A percentile compares a stretch with the other conserved stretches of the same genome.
Evolutionary conservation across 1,140 invertebrate genomes (phyloP).

Genomic region (Euura lappo): DNA sequence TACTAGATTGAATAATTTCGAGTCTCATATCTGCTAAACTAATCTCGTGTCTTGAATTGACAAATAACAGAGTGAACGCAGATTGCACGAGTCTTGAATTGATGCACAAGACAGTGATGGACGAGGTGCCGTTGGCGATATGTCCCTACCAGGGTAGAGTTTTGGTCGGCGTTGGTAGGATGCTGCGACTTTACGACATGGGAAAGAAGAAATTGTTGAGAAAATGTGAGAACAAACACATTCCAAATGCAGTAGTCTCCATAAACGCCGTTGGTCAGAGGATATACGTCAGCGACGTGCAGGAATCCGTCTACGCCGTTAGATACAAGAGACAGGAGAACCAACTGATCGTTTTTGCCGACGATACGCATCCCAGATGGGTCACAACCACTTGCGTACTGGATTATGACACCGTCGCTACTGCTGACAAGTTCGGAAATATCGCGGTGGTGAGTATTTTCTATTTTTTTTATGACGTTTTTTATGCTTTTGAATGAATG

Average conservation of each 20-base stretch:
- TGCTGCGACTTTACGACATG: slow-evolving; percentile 93
- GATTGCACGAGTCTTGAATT: slow-evolving; percentile 85
- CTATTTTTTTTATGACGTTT: too few species aligned
- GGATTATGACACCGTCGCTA: slow-evolving; percentile 96
- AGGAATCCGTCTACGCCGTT: slow-evolving; percentile 97
- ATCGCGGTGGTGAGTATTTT: slow-evolving; percentile 78
- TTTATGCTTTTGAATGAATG: too few species aligned
- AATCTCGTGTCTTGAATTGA: slow-evolving; percentile 7
- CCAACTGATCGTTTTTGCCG: slow-evolving; percentile 97
- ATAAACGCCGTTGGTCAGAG: slow-evolving; percentile 94
- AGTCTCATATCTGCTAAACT: not conserved
- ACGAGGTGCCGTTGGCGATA: slow-evolving; percentile 90
- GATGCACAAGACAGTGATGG: slow-evolving; percentile 92
- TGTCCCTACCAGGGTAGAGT: slow-evolving; percentile 92
- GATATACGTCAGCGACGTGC: slow-evolving; percentile 94
- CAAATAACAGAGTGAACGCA: slow-evolving; percentile 63
- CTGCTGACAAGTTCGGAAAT: slow-evolving; percentile 99
- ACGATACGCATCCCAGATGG: slow-evolving; percentile 97
- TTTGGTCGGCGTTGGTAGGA: slow-evolving; percentile 90
- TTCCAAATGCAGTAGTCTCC: slow-evolving; percentile 93
- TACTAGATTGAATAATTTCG: not conserved
- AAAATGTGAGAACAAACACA: slow-evolving; percentile 99
- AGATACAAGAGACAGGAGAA: slow-evolving; percentile 96
- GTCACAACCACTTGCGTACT: slow-evolving; percentile 91
- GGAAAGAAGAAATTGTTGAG: slow-evolving; percentile 96